Evolutionary conservation across 1,140 invertebrate species (phyloP), one percentile per base, ranked within the genome.

Genomic region (Schmidtea mediterranea): DNA sequence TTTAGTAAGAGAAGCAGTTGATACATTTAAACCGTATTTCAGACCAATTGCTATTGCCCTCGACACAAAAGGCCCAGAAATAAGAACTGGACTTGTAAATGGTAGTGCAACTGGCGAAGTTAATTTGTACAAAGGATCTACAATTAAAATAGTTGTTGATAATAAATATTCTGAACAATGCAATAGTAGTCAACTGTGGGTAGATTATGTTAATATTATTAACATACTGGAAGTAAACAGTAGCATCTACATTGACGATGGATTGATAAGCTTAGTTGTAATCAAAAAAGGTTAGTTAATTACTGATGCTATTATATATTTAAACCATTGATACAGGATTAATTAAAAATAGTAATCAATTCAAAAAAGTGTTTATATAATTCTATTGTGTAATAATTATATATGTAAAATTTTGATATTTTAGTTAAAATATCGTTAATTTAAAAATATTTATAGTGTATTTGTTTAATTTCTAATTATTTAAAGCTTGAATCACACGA

Each of bases 21-120:
- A 75, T 53, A 79, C 76, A 55, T 77, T 84, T 52, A 76, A 76
- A 45, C 69, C 75, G 26, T 77, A 76, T 54, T 64, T 75, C 5
- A 77, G 77, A 10, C 80, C 83, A 1, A 72, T 92, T 13, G 87
- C 81, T 13, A 86, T 95, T 62, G 87, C 86, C 26, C 68, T 94
- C 32, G 87, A 95, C 58, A 92, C 87, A 2, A 94, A 94, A 66
- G 89, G 89, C 12, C 87, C 87, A 1, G 87, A 94, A 71, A 95
- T 95, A 55, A 74, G 89, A 63, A 94, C 87, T 55, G 87, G 87
- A 10, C 69, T 92, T 2, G 68, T 92, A 32, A 78, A 82, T 69
- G 84, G 82, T 39, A 21, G 19, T 37, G 46, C 32, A 18, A 5
- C 22, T 9, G 9, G 8, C 16, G 90, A 97, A 72, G 74, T 95